These are phyloP conservation scores for Butorides virescens DNA, from an alignment of 2,113 vertebrate species.

Conservation along the genomic window DNA sequence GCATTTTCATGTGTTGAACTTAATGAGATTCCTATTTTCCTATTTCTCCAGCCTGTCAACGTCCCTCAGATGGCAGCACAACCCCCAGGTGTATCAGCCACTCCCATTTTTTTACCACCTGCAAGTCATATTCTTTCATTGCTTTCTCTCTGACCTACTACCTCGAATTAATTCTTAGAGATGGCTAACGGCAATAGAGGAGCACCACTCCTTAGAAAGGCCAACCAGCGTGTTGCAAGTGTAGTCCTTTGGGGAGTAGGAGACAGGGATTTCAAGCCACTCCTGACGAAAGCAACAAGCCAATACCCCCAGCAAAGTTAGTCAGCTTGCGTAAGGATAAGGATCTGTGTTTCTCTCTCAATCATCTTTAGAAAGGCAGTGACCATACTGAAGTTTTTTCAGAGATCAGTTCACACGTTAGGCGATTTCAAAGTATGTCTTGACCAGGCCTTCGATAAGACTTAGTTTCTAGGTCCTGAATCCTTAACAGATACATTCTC, in stretches of 20 bases:
- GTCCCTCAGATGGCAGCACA: not conserved
- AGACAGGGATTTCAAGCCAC: not conserved
- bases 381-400: not conserved
- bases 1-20: not conserved
- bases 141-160: not conserved
- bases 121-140: not conserved
- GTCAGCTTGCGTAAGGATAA: not conserved
- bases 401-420: not conserved
- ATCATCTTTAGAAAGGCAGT: not conserved
- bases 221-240: not conserved
- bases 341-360: not conserved
- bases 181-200: not conserved
- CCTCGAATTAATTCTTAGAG: not conserved
- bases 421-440: not conserved
- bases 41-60: not conserved
- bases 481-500: not conserved
- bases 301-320: not conserved
- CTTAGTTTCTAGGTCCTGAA: not conserved
- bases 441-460: not conserved
- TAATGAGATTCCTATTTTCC: not conserved
- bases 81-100: not conserved
- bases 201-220: not conserved
- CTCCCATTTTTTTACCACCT: not conserved
- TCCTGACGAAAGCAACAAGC: not conserved
- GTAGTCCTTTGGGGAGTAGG: not conserved